Evolutionary conservation across 1,140 invertebrate genomes (phyloP).

Genomic region (Trichonephila clavata): DNA sequence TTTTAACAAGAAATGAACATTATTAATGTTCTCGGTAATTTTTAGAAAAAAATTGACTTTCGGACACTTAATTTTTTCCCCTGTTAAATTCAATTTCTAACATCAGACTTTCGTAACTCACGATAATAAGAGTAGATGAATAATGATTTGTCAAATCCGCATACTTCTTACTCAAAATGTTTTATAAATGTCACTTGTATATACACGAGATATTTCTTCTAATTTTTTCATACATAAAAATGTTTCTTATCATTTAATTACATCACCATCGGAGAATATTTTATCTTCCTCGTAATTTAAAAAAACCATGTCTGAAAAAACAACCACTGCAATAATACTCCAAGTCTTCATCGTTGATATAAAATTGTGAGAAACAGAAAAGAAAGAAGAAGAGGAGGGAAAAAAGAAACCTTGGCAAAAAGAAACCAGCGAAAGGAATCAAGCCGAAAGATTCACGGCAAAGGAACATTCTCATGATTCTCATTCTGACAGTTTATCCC

Average conservation of each 20-base stretch:
- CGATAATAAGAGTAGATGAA: too few relatives aligned
- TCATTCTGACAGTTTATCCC: conserved; percentile 58
- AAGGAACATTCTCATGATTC: conserved; percentile 40
- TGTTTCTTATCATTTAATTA: not conserved
- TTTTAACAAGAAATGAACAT: too few relatives aligned
- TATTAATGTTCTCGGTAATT: too few relatives aligned
- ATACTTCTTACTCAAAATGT: too few relatives aligned
- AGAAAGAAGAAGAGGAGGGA: not conserved
- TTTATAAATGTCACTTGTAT: too few relatives aligned
- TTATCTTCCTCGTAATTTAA: not conserved
- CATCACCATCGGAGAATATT: not conserved
- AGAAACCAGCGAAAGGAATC: conserved; percentile 21
- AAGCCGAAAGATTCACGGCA: not conserved
- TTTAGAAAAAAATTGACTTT: too few relatives aligned
- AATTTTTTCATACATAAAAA: too few relatives aligned
- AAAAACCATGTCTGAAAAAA: not conserved
- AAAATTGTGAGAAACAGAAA: not conserved
- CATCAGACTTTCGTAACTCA: too few relatives aligned
- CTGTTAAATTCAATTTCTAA: too few relatives aligned
- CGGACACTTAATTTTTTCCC: too few relatives aligned
- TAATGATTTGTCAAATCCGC: too few relatives aligned
- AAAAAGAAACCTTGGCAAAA: not conserved
- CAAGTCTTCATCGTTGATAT: not conserved
- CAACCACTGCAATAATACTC: not conserved
- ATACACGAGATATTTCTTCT: too few relatives aligned